These are phyloP conservation scores for Pluvialis apricaria DNA, from an alignment of 2,113 vertebrate species.

Conservation along the genomic window DNA sequence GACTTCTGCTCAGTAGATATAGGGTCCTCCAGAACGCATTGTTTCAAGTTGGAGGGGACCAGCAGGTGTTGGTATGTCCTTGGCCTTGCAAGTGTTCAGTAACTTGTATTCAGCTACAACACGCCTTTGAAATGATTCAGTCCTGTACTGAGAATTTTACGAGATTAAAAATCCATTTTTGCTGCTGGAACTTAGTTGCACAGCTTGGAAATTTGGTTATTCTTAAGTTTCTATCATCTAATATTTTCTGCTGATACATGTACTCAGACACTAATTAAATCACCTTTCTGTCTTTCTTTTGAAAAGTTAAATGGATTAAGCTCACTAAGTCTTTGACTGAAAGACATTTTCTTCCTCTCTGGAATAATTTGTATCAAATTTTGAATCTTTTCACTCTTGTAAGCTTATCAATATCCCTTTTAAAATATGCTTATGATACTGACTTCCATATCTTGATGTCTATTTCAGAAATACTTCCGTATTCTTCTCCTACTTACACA, in stretches of 20 bases:
- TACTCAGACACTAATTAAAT: neutral
- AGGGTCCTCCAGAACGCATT: neutral
- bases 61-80: rapidly evolving
- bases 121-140: neutral
- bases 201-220: neutral
- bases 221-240: neutral
- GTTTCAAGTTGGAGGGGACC: neutral
- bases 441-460: neutral
- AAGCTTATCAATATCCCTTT: neutral
- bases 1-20: neutral
- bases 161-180: neutral
- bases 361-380: neutral
- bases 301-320: neutral
- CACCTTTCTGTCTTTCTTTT: neutral
- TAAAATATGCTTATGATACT: neutral
- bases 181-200: neutral
- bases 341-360: neutral
- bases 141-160: neutral
- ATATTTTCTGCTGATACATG: neutral
- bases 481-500: neutral
- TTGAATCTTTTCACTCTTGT: neutral
- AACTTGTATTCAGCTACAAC: neutral
- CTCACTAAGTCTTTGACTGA: neutral
- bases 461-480: neutral
- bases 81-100: neutral